Base-by-base conservation (phyloP, 1,140 invertebrate genomes). In the Zophobas atratus region DNA sequence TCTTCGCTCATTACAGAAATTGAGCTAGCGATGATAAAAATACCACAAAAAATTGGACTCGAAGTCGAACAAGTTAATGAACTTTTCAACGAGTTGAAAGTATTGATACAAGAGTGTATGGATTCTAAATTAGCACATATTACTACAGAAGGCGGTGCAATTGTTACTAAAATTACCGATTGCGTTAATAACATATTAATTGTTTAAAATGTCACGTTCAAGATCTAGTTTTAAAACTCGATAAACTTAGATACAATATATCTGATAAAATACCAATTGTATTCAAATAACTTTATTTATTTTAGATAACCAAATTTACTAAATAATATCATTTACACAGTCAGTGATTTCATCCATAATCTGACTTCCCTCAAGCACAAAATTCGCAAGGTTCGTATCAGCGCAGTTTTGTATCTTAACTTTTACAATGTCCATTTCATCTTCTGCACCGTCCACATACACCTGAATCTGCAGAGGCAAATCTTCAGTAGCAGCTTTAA, bases 291-390 rank as follows among this genome's bases (percentile, higher is more conserved):
- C 20, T 46, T 46, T 46, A 46, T 46, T 46, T 46, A 4, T 46
- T 4, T 46, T 8, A 46, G 43, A 46, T 46, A 46, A 46, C 3
- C 43, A 46, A 46, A 3, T 46, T 35, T 34, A 57, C 6, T 33
- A 60, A 38, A 60, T 39, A 60, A 60, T 60, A 36, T 36, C 34
- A 39, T 60, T 60, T 6, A 60, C 56, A 60, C 56, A 60, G n/a
- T 36, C 35, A 1, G 56, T 60, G 36, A 60, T 35, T 2, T 36
- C 56, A 1, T 4, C 35, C 34, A 60, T 36, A 6, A 60, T 36
- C 35, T 36, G 8, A 6, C 34, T 60, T 35, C 6, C 56, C n/a
- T 38, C 8, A 8, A 36, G 6, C 0, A 60, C 56, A 38, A 36
- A 60, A 35, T 36, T 36, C n/a, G 56, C 36, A 0, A 60, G 33